Evolutionary conservation across 2,888 invertebrate genomes (phyloP).

Genomic region (Sinohyriopsis cumingii): DNA sequence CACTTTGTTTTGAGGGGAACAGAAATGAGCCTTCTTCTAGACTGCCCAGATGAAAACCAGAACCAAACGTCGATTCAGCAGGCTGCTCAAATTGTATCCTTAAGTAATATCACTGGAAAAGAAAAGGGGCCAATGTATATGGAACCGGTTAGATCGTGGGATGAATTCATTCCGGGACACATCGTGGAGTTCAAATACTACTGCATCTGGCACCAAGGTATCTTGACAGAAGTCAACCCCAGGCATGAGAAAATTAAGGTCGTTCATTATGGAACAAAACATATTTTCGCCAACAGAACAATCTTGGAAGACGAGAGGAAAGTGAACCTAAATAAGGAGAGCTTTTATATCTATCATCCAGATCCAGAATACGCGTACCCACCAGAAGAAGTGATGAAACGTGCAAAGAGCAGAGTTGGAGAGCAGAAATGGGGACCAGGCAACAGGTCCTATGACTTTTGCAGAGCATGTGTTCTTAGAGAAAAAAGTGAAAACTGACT

Average conservation of each 20-base stretch:
- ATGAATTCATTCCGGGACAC: conserved; percentile 12
- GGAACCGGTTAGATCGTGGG: conserved; percentile 10
- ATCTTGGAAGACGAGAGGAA: conserved; percentile 5
- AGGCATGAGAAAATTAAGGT: conserved; percentile 6
- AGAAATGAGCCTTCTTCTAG: too few species aligned
- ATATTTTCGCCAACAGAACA: not conserved
- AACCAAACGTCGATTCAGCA: too few species aligned
- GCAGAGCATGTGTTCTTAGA: conserved; percentile 3
- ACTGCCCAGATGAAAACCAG: not conserved
- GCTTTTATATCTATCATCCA: conserved; percentile 13
- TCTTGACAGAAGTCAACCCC: conserved; percentile 9
- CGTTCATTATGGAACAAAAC: conserved; percentile 15
- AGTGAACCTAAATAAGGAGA: conserved; percentile 3
- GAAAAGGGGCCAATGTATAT: not conserved
- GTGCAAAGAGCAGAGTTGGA: conserved; percentile 8
- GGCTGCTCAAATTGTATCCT: too few species aligned
- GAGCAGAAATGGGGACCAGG: conserved; percentile 1
- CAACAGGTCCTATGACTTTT: conserved; percentile 10
- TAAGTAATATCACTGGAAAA: too few species aligned
- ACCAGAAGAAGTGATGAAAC: not conserved
- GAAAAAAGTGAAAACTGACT: too few species aligned
- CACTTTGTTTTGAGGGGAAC: not conserved
- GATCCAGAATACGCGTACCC: conserved; percentile 9
- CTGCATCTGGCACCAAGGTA: conserved; percentile 10
- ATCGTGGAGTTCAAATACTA: conserved; percentile 13